A percentile compares a stretch with the other conserved stretches of the same genome.
phyloP scores from a whole-genome alignment of 2,113 vertebrate genomes.

The Periophthalmus modestus region DNA sequence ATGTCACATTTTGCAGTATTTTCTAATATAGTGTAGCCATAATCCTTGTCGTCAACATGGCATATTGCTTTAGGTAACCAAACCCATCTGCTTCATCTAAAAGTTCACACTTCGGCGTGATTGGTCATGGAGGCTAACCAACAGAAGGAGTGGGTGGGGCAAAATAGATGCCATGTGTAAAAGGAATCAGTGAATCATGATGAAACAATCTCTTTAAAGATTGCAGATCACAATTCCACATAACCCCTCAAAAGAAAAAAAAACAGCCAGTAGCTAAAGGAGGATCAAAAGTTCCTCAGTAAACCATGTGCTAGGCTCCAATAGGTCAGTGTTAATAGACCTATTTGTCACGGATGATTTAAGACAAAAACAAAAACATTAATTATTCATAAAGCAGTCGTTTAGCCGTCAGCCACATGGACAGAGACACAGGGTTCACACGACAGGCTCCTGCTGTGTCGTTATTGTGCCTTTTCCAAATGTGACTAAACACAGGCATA shows the following conservation, averaged over 20 bases:
- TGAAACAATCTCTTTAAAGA: too few relatives aligned
- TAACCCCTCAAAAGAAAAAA: neutral
- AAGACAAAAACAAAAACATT: neutral
- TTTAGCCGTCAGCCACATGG: conserved; percentile 16
- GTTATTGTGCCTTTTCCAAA: conserved; percentile 51
- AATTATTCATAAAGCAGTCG: conserved; percentile 1
- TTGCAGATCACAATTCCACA: neutral
- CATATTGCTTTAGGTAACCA: neutral
- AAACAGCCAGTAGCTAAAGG: neutral
- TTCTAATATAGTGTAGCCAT: too few relatives aligned
- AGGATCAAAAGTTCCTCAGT: neutral
- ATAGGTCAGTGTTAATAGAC: neutral
- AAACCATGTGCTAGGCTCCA: neutral
- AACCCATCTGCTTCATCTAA: neutral
- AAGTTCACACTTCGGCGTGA: neutral
- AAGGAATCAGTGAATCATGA: too few relatives aligned
- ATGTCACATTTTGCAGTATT: too few relatives aligned
- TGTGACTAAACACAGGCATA: conserved; percentile 35
- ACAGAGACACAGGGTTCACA: conserved; percentile 10
- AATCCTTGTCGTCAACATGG: too few relatives aligned
- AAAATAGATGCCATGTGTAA: neutral
- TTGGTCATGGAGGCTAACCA: neutral
- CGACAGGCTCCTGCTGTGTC: conserved; percentile 27
- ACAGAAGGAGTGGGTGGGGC: neutral
- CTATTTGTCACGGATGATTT: neutral